Evolutionary conservation across 2,113 vertebrate species (phyloP), one percentile per base, ranked within the genome.

Genomic region (Oryctolagus cuniculus): DNA sequence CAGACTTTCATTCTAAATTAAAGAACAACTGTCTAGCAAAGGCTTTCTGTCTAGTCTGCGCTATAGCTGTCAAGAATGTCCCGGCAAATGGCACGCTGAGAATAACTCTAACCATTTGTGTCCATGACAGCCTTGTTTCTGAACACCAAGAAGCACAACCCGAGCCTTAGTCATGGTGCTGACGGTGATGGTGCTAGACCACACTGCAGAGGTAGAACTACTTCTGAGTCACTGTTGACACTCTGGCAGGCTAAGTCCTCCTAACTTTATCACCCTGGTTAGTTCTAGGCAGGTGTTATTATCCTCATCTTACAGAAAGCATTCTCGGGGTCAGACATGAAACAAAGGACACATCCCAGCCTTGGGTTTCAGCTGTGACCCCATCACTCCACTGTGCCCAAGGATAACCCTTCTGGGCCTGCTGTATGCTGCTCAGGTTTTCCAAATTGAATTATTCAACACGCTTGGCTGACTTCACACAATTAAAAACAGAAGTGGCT

Each of bases 291-390:
- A 4, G 24, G 25, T 16, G 10, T 17, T 19, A 7, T 7, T 22
- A 53, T 36, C 17, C 36, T 36, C 17, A n/a, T 53, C 34, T 91
- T 13, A 10, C 12, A 70, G 17, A 55, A 11, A 70, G 27, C 63
- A 25, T 12, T 10, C 2, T 80, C 61, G n/a, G 70, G 27, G 55
- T 88, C 63, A 89, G 10, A 15, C 2, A 5, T 15, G 12, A 31
- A 69, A 27, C 1, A 10, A 38, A 64, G 22, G 58, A 29, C 34
- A 27, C 25, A 22, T 12, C 34, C 34, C 38, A 63, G 64, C 31
- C 82, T 29, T 12, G 34, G 67, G 51, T 82, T 24, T 2, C 0
- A 0, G 3, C 75, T 34, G 80, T 0, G 13, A n/a, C 15, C n/a
- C 79, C 58, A 15, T 61, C 13, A 6, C 3, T 29, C 44, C 34